These are phyloP conservation scores for Macrosteles quadrilineatus DNA, from an alignment of 1,140 invertebrate species.

Conservation along the genomic window DNA sequence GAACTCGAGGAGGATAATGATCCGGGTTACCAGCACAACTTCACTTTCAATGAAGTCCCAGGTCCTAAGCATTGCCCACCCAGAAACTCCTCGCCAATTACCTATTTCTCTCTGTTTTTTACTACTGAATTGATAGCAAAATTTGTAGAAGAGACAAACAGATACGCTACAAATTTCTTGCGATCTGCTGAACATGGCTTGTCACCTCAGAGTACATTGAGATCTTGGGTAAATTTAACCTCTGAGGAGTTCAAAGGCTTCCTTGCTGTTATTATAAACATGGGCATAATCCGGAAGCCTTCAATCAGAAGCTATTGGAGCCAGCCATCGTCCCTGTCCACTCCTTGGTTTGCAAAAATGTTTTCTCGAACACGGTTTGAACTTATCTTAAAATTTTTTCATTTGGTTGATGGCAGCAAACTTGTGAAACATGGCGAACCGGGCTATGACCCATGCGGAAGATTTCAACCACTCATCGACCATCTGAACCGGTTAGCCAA, in stretches of 20 bases:
- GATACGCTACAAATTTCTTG: not conserved
- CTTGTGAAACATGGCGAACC: not conserved
- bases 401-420: not conserved
- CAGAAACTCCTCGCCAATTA: not conserved
- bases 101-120: not conserved
- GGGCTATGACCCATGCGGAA: not conserved
- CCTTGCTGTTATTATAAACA: not conserved
- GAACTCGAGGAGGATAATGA: not conserved
- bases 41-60: not conserved
- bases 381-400: conserved; percentile 1
- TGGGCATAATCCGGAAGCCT: not conserved
- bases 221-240: not conserved
- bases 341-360: not conserved
- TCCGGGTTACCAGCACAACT: not conserved
- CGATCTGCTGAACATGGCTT: not conserved
- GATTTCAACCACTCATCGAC: conserved; percentile 2
- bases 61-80: not conserved
- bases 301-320: not conserved
- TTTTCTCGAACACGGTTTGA: not conserved
- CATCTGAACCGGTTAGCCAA: not conserved
- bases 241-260: not conserved
- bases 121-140: not conserved
- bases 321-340: not conserved
- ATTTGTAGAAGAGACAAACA: not conserved
- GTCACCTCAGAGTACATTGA: not conserved